These are phyloP conservation scores for Lasioglossum leucozonium DNA, from an alignment of 2,888 invertebrate genomes.

Conservation along the genomic window DNA sequence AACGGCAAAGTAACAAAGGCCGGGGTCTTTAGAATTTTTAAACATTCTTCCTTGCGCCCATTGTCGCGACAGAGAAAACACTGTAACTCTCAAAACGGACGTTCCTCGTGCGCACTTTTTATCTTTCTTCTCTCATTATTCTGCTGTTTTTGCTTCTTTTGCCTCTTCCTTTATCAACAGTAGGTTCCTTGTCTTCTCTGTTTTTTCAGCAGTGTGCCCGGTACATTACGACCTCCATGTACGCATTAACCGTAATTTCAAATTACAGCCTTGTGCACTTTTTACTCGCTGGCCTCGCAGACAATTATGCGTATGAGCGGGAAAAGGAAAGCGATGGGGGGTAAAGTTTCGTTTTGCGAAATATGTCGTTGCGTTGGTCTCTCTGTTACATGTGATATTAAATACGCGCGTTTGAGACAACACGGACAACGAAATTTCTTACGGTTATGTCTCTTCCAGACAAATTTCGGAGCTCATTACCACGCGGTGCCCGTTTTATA, in stretches of 20 bases:
- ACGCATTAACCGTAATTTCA: constrained; percentile 63
- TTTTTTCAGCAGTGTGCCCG: constrained; percentile 51
- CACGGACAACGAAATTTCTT: constrained; percentile 21
- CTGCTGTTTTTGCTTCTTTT: constrained; percentile 25
- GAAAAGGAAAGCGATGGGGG: constrained; percentile 28
- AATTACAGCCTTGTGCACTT: constrained; percentile 59
- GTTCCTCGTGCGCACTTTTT: constrained; percentile 21
- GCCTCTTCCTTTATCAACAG: constrained; percentile 54
- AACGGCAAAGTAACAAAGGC: not conserved
- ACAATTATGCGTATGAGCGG: constrained; percentile 55
- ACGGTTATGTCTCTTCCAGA: not conserved
- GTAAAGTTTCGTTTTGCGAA: constrained; percentile 45
- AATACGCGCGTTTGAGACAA: constrained; percentile 23
- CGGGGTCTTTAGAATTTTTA: constrained; percentile 31
- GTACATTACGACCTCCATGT: constrained; percentile 59
- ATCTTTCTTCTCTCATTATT: constrained; percentile 55
- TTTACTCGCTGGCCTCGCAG: constrained; percentile 51
- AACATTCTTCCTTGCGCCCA: constrained; percentile 28
- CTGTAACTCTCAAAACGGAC: constrained; percentile 38
- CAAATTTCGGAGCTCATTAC: not conserved
- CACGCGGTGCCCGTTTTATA: not conserved
- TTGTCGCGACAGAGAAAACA: constrained; percentile 43
- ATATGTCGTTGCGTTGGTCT: constrained; percentile 20
- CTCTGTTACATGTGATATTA: constrained; percentile 30
- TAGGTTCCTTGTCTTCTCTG: constrained; percentile 41